A percentile compares a stretch with the other conserved stretches of the same genome.
These are phyloP conservation scores for Heterodera carotae DNA, from an alignment of 1,140 invertebrate species.

Conservation along the genomic window DNA sequence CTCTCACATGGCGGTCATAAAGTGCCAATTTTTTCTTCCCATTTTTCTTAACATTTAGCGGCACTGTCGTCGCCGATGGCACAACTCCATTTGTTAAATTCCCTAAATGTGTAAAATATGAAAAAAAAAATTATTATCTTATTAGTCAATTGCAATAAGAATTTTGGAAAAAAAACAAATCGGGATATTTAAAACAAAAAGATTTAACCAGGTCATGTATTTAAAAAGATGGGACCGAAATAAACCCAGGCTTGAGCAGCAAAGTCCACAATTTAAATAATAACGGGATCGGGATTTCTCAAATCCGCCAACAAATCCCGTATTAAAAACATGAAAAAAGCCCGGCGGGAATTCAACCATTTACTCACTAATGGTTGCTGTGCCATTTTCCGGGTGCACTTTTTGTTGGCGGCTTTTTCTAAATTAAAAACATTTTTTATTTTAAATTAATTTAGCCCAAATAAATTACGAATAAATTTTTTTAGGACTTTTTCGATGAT, in stretches of 20 bases:
- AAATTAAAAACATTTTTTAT: neutral
- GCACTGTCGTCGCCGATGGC: slow-evolving; percentile 12
- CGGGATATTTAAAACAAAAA: too few relatives aligned
- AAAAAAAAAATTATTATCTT: slow-evolving; percentile 1
- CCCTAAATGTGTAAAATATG: neutral
- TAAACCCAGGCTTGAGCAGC: too few relatives aligned
- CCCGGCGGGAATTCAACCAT: too few relatives aligned
- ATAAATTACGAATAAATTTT: neutral
- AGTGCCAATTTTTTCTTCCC: slow-evolving; percentile 47
- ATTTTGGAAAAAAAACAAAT: too few relatives aligned
- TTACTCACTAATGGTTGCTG: neutral
- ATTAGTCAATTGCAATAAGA: neutral
- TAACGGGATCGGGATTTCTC: too few relatives aligned
- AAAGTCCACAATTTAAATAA: too few relatives aligned
- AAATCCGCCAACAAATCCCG: too few relatives aligned
- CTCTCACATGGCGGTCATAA: slow-evolving; percentile 56
- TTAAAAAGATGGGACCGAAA: too few relatives aligned
- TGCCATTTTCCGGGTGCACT: neutral
- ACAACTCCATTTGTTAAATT: neutral
- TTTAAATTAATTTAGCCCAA: neutral
- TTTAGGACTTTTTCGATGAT: slow-evolving; percentile 30
- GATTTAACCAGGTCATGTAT: too few relatives aligned
- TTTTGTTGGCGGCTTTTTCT: neutral
- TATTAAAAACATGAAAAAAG: too few relatives aligned
- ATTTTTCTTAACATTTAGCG: slow-evolving; percentile 1